A percentile compares a stretch with the other conserved stretches of the same genome.
These are phyloP conservation scores for Archilochus colubris DNA, from an alignment of 2,113 vertebrate species.

Conservation along the genomic window DNA sequence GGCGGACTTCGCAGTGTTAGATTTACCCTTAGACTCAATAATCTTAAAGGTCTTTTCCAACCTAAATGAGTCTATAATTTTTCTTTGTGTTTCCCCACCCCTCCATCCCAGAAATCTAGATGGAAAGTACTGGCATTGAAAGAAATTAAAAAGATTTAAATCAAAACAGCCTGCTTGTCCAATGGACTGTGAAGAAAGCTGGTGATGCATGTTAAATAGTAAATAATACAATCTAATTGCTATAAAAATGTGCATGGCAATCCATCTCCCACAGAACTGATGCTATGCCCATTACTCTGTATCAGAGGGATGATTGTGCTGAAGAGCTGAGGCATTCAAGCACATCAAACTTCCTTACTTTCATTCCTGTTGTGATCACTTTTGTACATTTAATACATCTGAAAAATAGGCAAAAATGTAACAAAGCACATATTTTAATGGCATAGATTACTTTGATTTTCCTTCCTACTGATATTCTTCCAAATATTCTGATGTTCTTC, in stretches of 20 bases:
- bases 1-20: not conserved
- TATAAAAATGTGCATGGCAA: not conserved
- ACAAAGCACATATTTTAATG: not conserved
- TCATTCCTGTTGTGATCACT: not conserved
- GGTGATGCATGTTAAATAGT: slow-evolving; percentile 53
- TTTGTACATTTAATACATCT: not conserved
- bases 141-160: slow-evolving; percentile 45
- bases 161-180: slow-evolving; percentile 37
- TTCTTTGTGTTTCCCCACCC: not conserved
- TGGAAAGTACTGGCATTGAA: not conserved
- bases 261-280: slow-evolving; percentile 54
- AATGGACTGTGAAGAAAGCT: slow-evolving; percentile 54
- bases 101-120: not conserved
- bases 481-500: not conserved
- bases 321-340: not conserved
- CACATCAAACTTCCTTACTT: slow-evolving; percentile 19
- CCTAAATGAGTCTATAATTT: not conserved
- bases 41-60: not conserved
- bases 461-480: not conserved
- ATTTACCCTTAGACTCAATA: not conserved
- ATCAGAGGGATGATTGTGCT: not conserved
- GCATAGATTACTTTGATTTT: not conserved
- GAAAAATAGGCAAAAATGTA: not conserved
- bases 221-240: slow-evolving; percentile 68
- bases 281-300: not conserved